Evolutionary conservation across 2,113 vertebrate genomes (phyloP).

Genomic region (Sciurus niger): DNA sequence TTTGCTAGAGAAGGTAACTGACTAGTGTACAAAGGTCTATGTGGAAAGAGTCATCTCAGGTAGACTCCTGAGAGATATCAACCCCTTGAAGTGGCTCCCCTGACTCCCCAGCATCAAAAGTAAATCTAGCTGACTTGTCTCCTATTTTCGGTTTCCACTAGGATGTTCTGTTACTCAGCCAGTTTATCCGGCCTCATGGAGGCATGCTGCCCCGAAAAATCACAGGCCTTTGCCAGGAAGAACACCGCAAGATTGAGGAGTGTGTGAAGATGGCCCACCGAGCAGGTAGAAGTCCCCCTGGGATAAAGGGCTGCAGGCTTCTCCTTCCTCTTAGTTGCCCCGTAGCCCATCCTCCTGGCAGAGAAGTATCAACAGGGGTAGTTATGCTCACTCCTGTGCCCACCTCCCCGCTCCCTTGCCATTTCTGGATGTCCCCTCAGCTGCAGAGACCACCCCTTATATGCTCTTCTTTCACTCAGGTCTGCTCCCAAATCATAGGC

Average conservation of each 20-base stretch:
- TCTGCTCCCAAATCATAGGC: conserved; percentile 97
- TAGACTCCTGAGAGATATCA: neutral
- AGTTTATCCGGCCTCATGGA: conserved; percentile 97
- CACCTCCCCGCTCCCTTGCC: neutral
- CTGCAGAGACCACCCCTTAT: neutral
- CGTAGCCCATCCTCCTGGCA: neutral
- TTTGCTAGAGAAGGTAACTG: neutral
- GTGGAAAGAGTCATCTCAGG: neutral
- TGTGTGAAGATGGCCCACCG: conserved; percentile 99
- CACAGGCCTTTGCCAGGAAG: conserved; percentile 95
- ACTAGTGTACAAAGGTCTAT: neutral
- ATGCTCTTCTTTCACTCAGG: conserved; percentile 88
- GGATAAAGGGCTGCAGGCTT: neutral
- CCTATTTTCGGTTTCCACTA: conserved; percentile 78
- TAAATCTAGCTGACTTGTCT: neutral
- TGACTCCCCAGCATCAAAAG: neutral
- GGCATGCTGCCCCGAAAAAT: conserved; percentile 94
- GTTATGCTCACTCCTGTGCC: neutral
- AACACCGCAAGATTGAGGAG: conserved; percentile 94
- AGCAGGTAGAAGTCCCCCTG: conserved; percentile 90
- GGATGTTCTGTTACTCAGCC: conserved; percentile 97
- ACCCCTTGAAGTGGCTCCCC: neutral
- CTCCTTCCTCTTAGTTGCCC: neutral
- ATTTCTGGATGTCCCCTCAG: neutral
- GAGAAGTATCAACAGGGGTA: neutral